These are phyloP conservation scores for Meloe dianella DNA, from an alignment of 2,888 invertebrate genomes.

Conservation along the genomic window DNA sequence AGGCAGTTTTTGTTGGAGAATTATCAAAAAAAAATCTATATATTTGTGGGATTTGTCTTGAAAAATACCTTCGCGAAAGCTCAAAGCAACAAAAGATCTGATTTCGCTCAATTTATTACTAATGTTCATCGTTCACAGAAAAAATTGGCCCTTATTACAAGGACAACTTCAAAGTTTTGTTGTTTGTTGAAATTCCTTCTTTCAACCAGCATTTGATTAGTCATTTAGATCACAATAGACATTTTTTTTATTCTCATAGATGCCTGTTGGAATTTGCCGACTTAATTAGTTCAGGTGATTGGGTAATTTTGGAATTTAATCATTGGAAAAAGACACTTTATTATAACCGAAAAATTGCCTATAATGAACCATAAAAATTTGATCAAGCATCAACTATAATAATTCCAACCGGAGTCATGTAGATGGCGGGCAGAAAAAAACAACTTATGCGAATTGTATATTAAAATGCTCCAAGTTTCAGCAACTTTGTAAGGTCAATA, in stretches of 20 bases:
- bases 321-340: not conserved
- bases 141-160: too few relatives aligned
- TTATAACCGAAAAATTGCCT: constrained; percentile 28
- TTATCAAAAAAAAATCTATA: too few relatives aligned
- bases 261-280: too few relatives aligned
- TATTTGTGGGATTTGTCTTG: too few relatives aligned
- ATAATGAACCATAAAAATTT: constrained; percentile 35
- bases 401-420: constrained; percentile 21
- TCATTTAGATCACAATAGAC: too few relatives aligned
- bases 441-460: constrained; percentile 14
- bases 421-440: not conserved
- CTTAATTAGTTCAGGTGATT: not conserved
- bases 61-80: too few relatives aligned
- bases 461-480: not conserved
- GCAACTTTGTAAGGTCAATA: constrained; percentile 1
- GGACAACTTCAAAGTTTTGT: not conserved
- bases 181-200: not conserved
- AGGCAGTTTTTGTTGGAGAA: too few relatives aligned
- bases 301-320: not conserved
- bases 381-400: constrained; percentile 36
- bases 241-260: too few relatives aligned
- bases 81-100: too few relatives aligned
- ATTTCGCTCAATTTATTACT: too few relatives aligned
- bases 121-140: too few relatives aligned
- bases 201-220: too few relatives aligned